A percentile compares a stretch with the other conserved stretches of the same genome.
Evolutionary conservation across 2,113 vertebrate species (phyloP).

Genomic region (Laterallus jamaicensis): DNA sequence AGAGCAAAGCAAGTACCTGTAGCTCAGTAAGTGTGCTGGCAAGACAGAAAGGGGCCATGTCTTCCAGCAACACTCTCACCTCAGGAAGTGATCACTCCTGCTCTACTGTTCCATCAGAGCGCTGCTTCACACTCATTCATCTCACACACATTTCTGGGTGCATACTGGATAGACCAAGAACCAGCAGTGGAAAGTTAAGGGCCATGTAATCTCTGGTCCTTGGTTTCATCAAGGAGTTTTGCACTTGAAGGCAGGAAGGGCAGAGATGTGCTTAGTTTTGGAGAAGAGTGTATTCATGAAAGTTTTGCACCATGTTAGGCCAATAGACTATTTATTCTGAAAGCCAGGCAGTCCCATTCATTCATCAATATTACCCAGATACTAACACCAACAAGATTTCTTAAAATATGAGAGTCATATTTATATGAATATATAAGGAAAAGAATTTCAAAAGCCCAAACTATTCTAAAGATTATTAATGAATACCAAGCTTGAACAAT

Average conservation of each 20-base stretch:
- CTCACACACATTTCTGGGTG: fast-evolving
- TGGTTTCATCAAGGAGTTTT: not conserved
- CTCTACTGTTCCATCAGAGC: fast-evolving
- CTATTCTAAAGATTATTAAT: not conserved
- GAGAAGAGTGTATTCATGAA: not conserved
- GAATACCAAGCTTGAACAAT: not conserved
- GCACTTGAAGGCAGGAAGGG: not conserved
- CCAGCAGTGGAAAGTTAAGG: not conserved
- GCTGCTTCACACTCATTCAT: not conserved
- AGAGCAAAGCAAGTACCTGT: not conserved
- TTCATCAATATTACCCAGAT: not conserved
- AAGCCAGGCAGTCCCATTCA: not conserved
- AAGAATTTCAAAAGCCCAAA: too few species aligned
- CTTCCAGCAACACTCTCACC: not conserved
- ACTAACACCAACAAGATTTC: not conserved
- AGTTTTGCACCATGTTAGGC: not conserved
- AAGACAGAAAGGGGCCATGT: not conserved
- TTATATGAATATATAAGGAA: not conserved
- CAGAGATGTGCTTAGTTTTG: not conserved
- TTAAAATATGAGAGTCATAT: not conserved
- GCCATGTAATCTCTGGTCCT: not conserved
- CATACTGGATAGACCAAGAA: not conserved
- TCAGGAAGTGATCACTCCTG: not conserved
- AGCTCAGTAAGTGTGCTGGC: not conserved
- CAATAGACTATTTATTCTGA: not conserved